Conservation (phyloP, 2,113 vertebrate genomes). For the Gopherus flavomarginatus region DNA sequence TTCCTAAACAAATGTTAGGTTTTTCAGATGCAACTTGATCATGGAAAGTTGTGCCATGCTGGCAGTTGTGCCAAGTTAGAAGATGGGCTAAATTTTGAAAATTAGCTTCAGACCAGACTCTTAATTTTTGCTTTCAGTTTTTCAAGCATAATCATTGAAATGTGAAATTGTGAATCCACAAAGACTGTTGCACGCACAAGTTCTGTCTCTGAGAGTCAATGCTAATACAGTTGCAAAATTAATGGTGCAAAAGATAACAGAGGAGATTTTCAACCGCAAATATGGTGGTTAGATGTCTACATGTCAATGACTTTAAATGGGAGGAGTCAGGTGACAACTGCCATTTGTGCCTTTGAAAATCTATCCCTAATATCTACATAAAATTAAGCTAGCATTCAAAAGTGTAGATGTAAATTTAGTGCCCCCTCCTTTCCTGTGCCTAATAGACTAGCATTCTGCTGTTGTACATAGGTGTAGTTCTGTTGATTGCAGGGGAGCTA, state of each 20-base stretch:
- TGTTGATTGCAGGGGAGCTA: background rate
- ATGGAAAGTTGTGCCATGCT: background rate
- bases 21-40: background rate
- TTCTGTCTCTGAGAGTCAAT: background rate
- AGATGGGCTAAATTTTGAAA: background rate
- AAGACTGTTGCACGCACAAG: background rate
- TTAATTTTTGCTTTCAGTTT: fast-evolving
- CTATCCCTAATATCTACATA: background rate
- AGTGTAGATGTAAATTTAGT: background rate
- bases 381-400: background rate
- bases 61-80: background rate
- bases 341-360: background rate
- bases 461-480: background rate
- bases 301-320: background rate
- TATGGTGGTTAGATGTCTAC: background rate
- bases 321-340: background rate
- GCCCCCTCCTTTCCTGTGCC: background rate
- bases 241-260: background rate
- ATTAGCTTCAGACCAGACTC: background rate
- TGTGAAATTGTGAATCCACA: background rate
- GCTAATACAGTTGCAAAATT: background rate
- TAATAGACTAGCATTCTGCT: background rate
- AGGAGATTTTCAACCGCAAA: background rate
- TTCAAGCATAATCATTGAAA: background rate
- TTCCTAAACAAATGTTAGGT: background rate